Base-by-base conservation (phyloP, 2,113 vertebrate genomes). In the Plestiodon gilberti region DNA sequence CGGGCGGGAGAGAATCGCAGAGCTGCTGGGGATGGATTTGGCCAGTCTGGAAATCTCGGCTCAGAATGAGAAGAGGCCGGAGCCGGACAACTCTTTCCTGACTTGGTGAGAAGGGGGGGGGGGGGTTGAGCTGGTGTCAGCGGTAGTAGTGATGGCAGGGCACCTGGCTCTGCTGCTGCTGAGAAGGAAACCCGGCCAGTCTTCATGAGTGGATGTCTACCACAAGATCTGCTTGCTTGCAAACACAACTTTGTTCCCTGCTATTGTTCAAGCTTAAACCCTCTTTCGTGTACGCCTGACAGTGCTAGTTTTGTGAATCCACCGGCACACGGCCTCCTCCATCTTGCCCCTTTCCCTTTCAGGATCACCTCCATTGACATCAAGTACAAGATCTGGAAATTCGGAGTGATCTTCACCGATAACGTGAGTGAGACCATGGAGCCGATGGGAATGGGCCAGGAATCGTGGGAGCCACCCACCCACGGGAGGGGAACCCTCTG, bases 381-480 rank as follows among this genome's bases (percentile, higher is more conserved):
- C 94, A 98, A 98, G 92, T 99, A 99, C 93, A 98, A 99, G 96
- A 98, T 99, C 92, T 99, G 98, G 98, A 98, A 99, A 94, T 97
- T 98, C 4, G 98, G 98, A 13, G 98, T 99, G 75, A 97, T 99
- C 82, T 98, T 98, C 94, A 99, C 98, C 1, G 97, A 99, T 92
- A 98, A 98, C 9, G 98, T 99, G 94, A 98, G 98, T 95, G 14
- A 8, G 9, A 43, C 65, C 30, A 5, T 1, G 2, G 8, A 4
- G 10, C 28, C 11, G 33, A 61, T 3, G 2, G 7, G 20, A 40
- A 3, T 67, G 79, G 78, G 43, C 59, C 17, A 8, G 25, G 3
- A 33, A 35, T 2, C 3, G 10, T 7, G 48, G 23, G 30, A 64
- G 33, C 30, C 30, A n/a, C 17, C 3, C n/a, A n/a, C n/a, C n/a